Evolutionary conservation across 2,888 invertebrate genomes (phyloP), one percentile per base, ranked within the genome.

Genomic region (Eledona agricola): DNA sequence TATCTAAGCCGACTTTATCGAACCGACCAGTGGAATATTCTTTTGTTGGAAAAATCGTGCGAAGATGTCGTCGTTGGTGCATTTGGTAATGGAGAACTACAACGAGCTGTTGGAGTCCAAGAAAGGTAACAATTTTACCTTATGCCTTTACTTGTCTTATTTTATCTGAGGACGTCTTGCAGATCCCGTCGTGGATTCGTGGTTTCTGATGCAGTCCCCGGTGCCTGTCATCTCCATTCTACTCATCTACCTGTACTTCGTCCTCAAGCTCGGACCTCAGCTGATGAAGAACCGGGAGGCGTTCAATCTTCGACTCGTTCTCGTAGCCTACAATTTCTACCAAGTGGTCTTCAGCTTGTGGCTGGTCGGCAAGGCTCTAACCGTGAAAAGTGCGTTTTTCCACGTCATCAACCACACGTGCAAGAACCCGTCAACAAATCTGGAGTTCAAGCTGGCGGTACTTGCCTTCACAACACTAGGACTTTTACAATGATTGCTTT

Each of bases 321-420:
- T 95, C 70, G 82, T 91, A 9, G 70, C 82, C 0, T 96, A 96
- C 76, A 96, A 96, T 71, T 82, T 88, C n/a, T 85, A 88, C 45
- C 95, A 96, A 83, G 93, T 96, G 2, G 29, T 89, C 6, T 88
- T 93, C 77, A 95, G 93, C 66, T 73, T 86, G 6, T 94, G 84
- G 80, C 79, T 94, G 63, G 80, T 83, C 55, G 71, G 78, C 11
- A 65, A 67, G 40, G 68, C 65, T 1, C 51, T 84, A 74, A 67
- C 74, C 65, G 67, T 70, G 15, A 65, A 69, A 35, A 60, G 63
- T 31, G 63, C 63, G 6, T 34, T 67, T 25, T 58, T 66, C 12
- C 60, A 66, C 51, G 25, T 67, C 35, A 51, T 71, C 4, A 67
- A 63, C 19, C 65, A 66, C 46, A 67, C 67, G 3, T 72, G 67